Conservation (phyloP, 2,113 vertebrate genomes). For the Amphilophus citrinellus region DNA sequence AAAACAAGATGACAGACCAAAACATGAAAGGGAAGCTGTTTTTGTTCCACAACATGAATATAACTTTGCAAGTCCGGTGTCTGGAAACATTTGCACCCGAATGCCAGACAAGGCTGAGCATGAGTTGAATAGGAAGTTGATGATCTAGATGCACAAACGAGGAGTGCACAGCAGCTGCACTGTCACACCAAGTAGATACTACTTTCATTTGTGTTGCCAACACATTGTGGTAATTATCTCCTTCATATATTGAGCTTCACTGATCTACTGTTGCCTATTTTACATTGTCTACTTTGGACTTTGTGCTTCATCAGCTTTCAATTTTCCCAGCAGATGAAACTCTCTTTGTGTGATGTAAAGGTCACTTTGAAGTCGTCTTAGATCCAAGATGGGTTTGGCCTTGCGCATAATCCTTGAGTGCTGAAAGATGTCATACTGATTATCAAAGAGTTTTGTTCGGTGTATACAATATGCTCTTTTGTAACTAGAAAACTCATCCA, state of each 20-base stretch:
- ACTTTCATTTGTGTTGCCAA: background rate
- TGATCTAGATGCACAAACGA: constrained; percentile 22
- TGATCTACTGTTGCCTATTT: constrained; percentile 9
- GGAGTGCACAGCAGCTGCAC: background rate
- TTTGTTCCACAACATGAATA: constrained; percentile 43
- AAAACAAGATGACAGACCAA: constrained; percentile 39
- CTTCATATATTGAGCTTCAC: background rate
- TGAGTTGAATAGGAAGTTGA: constrained; percentile 31
- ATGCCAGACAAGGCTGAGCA: constrained; percentile 17
- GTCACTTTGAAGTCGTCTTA: constrained; percentile 41
- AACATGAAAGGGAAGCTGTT: constrained; percentile 51
- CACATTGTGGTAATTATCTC: background rate
- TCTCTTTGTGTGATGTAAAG: constrained; percentile 47
- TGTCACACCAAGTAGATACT: background rate
- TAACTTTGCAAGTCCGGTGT: constrained; percentile 42
- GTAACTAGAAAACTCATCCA: background rate
- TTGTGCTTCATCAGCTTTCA: background rate
- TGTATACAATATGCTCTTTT: constrained; percentile 25
- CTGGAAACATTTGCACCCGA: constrained; percentile 35
- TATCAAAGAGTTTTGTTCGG: constrained; percentile 28
- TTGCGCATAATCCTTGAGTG: constrained; percentile 34
- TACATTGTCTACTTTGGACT: constrained; percentile 18
- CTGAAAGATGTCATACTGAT: constrained; percentile 40
- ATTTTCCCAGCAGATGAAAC: constrained; percentile 11
- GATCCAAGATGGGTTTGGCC: constrained; percentile 35